A percentile compares a stretch with the other conserved stretches of the same genome.
Evolutionary conservation across 2,113 vertebrate genomes (phyloP).

Genomic region (Solea senegalensis): DNA sequence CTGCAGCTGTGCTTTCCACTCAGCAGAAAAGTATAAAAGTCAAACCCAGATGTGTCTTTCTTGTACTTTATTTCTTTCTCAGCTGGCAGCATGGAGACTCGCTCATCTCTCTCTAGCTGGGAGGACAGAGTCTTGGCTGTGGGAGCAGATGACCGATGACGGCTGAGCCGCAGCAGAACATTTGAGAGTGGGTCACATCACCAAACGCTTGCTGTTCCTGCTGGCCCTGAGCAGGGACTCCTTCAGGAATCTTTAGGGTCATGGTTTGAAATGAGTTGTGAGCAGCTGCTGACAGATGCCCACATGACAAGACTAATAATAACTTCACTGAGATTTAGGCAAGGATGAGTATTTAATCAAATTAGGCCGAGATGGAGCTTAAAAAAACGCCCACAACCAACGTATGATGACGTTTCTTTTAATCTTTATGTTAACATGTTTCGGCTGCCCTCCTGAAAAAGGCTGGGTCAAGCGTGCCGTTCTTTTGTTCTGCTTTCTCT

Average conservation of each 20-base stretch:
- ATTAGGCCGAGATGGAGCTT: slow-evolving; percentile 2
- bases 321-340: slow-evolving; percentile 5
- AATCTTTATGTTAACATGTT: slow-evolving; percentile 44
- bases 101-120: neutral
- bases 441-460: slow-evolving; percentile 40
- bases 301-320: slow-evolving; percentile 28
- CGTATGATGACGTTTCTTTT: slow-evolving; percentile 15
- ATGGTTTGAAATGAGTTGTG: slow-evolving; percentile 13
- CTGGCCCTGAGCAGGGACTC: neutral
- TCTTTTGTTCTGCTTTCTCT: slow-evolving; percentile 62
- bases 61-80: neutral
- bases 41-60: slow-evolving; percentile 4
- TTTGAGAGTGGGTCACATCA: slow-evolving; percentile 35
- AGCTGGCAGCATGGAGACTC: neutral
- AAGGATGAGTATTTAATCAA: neutral
- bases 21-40: slow-evolving; percentile 22
- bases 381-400: neutral
- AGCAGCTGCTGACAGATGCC: slow-evolving; percentile 14
- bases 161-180: slow-evolving; percentile 26
- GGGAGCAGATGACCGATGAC: slow-evolving; percentile 17
- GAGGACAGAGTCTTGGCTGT: slow-evolving; percentile 4
- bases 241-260: slow-evolving; percentile 13
- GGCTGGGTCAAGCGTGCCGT: slow-evolving; percentile 30
- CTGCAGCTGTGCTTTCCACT: slow-evolving; percentile 23
- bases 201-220: neutral